Percentiles rank a stretch among this genome's conserved stretches.
phyloP scores from a whole-genome alignment of 2,113 vertebrate species.

The Datnioides undecimradiatus region DNA sequence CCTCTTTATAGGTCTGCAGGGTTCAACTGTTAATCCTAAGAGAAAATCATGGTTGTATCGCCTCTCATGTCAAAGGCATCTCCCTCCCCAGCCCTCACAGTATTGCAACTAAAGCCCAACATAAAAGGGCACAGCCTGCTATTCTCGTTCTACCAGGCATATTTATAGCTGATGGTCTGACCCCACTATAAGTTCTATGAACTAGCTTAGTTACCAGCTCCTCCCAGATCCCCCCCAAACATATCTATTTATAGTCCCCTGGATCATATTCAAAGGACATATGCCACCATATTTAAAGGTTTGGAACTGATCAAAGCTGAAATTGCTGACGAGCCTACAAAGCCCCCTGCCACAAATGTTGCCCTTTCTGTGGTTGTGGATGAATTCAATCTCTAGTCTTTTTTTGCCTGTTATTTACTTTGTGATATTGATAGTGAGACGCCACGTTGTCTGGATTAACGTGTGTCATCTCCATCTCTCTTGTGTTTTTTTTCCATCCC shows the following conservation, averaged over 20 bases:
- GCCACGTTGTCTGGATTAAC: neutral
- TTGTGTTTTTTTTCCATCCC: neutral
- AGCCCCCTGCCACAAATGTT: conserved; percentile 58
- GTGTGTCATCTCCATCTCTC: neutral
- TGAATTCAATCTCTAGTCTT: conserved; percentile 15
- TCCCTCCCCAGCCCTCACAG: conserved; percentile 40
- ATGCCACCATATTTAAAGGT: conserved; percentile 53
- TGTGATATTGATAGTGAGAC: neutral
- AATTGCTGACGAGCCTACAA: conserved; percentile 50
- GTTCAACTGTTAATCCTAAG: conserved; percentile 48
- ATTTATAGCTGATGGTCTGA: conserved; percentile 77
- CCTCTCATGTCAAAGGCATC: conserved; percentile 44
- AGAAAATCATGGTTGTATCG: conserved; percentile 55
- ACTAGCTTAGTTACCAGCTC: conserved; percentile 69
- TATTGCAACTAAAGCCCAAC: conserved; percentile 50
- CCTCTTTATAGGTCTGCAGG: conserved; percentile 28
- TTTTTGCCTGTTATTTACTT: conserved; percentile 26
- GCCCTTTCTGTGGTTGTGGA: conserved; percentile 27
- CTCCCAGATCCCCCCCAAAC: conserved; percentile 57
- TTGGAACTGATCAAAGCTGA: conserved; percentile 60
- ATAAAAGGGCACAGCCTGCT: conserved; percentile 78
- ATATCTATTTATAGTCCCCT: conserved; percentile 74
- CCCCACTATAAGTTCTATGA: conserved; percentile 67
- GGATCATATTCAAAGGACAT: conserved; percentile 59
- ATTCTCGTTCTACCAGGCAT: conserved; percentile 68